Conservation (phyloP, 2,888 invertebrate genomes). For the Melanargia galathea region DNA sequence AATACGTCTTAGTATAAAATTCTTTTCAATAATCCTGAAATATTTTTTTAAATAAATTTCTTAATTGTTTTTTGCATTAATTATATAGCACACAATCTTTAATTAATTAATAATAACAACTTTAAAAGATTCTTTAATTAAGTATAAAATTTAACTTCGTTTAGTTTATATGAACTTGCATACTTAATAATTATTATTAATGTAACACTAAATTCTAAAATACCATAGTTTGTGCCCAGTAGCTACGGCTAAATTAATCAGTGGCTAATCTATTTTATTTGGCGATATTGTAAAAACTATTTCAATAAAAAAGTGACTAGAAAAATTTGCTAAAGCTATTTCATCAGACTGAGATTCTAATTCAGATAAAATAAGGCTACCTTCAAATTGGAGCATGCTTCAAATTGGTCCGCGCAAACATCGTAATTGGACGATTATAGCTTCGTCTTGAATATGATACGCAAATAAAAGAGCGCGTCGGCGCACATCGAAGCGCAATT, state of each 20-base stretch:
- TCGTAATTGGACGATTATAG: too few species aligned
- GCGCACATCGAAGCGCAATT: too few species aligned
- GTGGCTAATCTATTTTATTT: constrained; percentile 25
- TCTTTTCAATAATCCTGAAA: too few species aligned
- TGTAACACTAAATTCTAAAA: constrained; percentile 22
- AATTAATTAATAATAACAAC: too few species aligned
- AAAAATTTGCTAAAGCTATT: constrained; percentile 19
- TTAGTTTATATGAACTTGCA: background rate
- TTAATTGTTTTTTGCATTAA: too few species aligned
- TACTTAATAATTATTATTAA: too few species aligned
- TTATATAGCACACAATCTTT: too few species aligned
- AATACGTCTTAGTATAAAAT: background rate
- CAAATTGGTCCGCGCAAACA: background rate
- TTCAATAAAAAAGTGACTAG: constrained; percentile 37
- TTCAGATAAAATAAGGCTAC: constrained; percentile 27
- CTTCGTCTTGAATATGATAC: too few species aligned
- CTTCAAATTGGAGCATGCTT: too few species aligned
- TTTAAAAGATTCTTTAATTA: too few species aligned
- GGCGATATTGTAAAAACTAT: constrained; percentile 12
- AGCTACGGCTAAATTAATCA: constrained; percentile 32
- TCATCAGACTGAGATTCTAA: constrained; percentile 37
- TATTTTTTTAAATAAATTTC: too few species aligned
- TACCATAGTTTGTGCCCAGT: constrained; percentile 55
- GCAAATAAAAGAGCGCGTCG: too few species aligned
- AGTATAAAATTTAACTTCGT: background rate